phyloP scores from a whole-genome alignment of 2,888 invertebrate species.

The Dynastes maya region DNA sequence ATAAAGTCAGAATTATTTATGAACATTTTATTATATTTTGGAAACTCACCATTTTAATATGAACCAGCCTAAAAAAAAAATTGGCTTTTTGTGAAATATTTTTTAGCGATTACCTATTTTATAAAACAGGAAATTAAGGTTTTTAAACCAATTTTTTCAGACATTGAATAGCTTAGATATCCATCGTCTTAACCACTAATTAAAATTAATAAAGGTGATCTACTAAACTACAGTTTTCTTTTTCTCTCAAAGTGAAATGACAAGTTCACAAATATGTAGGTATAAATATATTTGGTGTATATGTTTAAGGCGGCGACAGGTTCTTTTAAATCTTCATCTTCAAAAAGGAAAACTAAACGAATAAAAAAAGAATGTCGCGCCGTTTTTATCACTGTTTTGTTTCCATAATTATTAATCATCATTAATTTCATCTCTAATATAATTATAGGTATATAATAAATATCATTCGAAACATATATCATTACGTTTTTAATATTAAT shows the following conservation, averaged over 20 bases:
- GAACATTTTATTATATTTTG: too few relatives aligned
- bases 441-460: slow-evolving; percentile 53
- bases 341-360: slow-evolving; percentile 8
- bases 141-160: background rate
- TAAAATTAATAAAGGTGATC: slow-evolving; percentile 43
- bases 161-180: slow-evolving; percentile 26
- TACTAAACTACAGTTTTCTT: slow-evolving; percentile 35
- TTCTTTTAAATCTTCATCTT: slow-evolving; percentile 38
- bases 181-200: slow-evolving; percentile 10
- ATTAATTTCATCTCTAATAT: slow-evolving; percentile 34
- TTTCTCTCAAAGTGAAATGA: slow-evolving; percentile 44
- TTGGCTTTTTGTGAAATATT: too few relatives aligned
- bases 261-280: slow-evolving; percentile 56
- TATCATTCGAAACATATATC: slow-evolving; percentile 60
- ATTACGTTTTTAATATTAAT: slow-evolving; percentile 56
- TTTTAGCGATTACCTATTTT: too few relatives aligned
- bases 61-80: too few relatives aligned
- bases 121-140: too few relatives aligned
- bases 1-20: too few relatives aligned
- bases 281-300: slow-evolving; percentile 65
- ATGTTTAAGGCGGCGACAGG: slow-evolving; percentile 66
- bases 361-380: slow-evolving; percentile 43
- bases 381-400: slow-evolving; percentile 51
- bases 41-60: too few relatives aligned
- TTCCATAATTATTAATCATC: slow-evolving; percentile 29